phyloP scores from a whole-genome alignment of 2,888 invertebrate genomes.

The Syrista parreyssii region DNA sequence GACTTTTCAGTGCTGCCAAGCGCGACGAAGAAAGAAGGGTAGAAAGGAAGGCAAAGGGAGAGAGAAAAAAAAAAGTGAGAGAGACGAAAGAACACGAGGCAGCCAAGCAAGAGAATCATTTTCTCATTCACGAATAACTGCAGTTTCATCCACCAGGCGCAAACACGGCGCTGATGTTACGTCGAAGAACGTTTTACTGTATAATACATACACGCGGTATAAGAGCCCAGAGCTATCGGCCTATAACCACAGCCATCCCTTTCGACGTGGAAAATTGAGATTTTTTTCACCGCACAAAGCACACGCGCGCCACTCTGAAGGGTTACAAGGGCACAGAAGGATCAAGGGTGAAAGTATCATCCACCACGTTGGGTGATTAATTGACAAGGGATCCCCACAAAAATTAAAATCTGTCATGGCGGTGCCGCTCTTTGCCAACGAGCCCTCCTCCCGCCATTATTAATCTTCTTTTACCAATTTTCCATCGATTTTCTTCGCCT shows the following conservation, averaged over 20 bases:
- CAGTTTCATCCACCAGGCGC: background rate
- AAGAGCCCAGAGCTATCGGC: background rate
- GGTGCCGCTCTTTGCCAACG: conserved; percentile 3
- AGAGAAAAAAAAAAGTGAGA: background rate
- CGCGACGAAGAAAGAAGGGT: background rate
- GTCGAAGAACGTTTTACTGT: background rate
- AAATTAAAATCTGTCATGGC: conserved; percentile 23
- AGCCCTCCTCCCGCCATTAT: background rate
- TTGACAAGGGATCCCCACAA: conserved; percentile 18
- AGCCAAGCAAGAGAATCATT: conserved; percentile 1
- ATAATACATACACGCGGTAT: background rate
- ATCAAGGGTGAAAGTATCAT: background rate
- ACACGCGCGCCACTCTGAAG: background rate
- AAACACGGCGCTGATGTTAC: background rate
- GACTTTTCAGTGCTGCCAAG: background rate
- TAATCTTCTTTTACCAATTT: background rate
- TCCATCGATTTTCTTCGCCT: background rate
- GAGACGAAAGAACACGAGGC: background rate
- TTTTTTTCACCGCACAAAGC: conserved; percentile 1
- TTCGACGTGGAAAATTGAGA: conserved; percentile 2
- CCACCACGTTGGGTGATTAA: conserved; percentile 15
- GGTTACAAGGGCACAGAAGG: background rate
- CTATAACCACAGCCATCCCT: background rate
- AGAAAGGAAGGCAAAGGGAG: background rate
- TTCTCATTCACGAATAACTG: conserved; percentile 1